Base-by-base conservation (phyloP, 1,140 invertebrate genomes). In the Babylonia areolata region DNA sequence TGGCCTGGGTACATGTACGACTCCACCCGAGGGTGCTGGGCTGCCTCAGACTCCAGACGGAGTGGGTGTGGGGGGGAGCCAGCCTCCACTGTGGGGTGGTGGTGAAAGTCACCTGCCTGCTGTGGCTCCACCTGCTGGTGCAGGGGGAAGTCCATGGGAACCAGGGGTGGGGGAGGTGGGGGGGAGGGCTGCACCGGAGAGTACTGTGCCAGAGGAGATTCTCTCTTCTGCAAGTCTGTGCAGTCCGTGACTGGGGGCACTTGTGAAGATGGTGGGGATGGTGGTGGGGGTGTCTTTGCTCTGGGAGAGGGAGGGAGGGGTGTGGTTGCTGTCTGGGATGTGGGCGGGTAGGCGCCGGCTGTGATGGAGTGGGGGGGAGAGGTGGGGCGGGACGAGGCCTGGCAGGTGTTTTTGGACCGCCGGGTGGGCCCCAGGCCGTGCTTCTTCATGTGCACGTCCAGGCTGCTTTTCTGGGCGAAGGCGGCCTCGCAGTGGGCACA, bases 391-490 rank as follows among this genome's bases (percentile, higher is more conserved):
- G 46, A 51, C 9, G 46, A 0, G 46, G 46, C 17, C 46, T 51
- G 46, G 17, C 17, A 51, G 9, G 17, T 51, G 17, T 51, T 2
- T n/a, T 64, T 12, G 28, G 58, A 23, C 12, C 20, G 12, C 39
- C 37, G 11, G 9, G 35, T 40, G 17, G 37, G 23, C 3, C 35
- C 35, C 17, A 77, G 6, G 2, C 75, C 75, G 33, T 84, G 83
- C 11, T 84, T 84, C 42, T 37, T 75, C 83, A 84, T 84, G 40
- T 84, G 69, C 3, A 75, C 64, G 40, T 84, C 71, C 37, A 84
- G 69, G 42, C 83, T 84, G 33, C 71, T 77, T 23, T 84, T 84
- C 28, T 73, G 73, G 20, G 64, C 73, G 71, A 84, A 84, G 5
- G 83, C 17, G 35, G 64, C 69, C n/a, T 84, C 83, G 23, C 83